Evolutionary conservation across 2,113 vertebrate genomes (phyloP).

Genomic region (Macaca fascicularis): DNA sequence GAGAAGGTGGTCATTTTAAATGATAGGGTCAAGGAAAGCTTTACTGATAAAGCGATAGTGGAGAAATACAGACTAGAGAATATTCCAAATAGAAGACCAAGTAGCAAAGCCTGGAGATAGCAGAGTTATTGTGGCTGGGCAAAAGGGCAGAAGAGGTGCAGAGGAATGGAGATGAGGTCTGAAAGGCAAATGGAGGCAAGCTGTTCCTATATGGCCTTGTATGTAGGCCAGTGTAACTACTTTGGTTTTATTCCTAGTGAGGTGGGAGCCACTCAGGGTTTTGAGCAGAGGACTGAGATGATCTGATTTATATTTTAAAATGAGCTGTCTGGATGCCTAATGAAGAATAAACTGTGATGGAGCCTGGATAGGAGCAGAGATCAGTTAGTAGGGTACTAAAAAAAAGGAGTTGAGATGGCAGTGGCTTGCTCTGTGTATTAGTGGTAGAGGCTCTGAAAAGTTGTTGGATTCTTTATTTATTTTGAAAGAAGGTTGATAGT

Average conservation of each 20-base stretch:
- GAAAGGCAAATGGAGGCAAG: neutral
- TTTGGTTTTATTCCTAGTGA: neutral
- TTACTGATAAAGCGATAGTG: neutral
- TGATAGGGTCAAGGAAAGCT: neutral
- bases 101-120: neutral
- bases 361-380: neutral
- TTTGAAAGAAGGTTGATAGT: neutral
- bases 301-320: constrained; percentile 5
- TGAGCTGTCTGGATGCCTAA: neutral
- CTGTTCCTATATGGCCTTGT: neutral
- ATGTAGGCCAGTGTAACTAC: neutral
- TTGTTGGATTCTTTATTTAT: neutral
- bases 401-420: neutral
- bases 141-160: neutral
- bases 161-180: neutral
- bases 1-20: neutral
- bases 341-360: neutral
- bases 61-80: neutral
- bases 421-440: neutral
- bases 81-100: neutral
- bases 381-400: neutral
- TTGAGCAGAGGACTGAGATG: neutral
- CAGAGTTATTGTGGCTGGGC: neutral
- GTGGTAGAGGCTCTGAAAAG: neutral
- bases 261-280: neutral